phyloP scores from a whole-genome alignment of 2,888 invertebrate genomes.

The Drymonia ruficornis region DNA sequence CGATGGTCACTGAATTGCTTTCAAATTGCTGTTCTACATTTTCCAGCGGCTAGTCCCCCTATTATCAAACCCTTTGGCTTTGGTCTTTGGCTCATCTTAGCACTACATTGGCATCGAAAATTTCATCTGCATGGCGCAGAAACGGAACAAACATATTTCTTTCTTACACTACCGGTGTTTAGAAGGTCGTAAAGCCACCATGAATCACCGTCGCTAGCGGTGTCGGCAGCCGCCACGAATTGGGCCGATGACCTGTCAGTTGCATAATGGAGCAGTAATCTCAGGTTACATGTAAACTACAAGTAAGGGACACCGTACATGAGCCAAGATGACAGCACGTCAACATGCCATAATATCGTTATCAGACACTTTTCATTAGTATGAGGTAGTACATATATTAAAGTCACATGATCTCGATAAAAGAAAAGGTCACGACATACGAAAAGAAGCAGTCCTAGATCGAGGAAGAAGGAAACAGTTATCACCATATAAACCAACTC shows the following conservation, averaged over 20 bases:
- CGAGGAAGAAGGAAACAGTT: no score
- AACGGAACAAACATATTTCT: not conserved
- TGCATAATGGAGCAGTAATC: slow-evolving; percentile 55
- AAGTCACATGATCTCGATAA: no score
- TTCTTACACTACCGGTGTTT: not conserved
- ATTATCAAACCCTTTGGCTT: no score
- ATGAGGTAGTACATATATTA: no score
- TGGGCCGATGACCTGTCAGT: slow-evolving; percentile 67
- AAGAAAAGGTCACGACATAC: no score
- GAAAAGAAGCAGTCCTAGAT: no score
- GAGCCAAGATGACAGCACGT: not conserved
- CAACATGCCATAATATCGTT: not conserved
- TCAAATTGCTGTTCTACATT: no score
- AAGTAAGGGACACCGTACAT: not conserved
- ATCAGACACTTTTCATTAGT: not conserved
- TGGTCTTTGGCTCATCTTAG: no score
- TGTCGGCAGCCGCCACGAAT: slow-evolving; percentile 51
- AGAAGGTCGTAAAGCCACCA: slow-evolving; percentile 34
- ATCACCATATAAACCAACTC: no score
- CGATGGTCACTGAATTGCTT: no score
- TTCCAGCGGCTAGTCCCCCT: no score
- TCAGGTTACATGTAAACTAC: slow-evolving; percentile 33
- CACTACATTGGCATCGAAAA: not conserved
- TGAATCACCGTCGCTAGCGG: slow-evolving; percentile 39
- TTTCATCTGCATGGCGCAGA: not conserved